Evolutionary conservation across 2,888 invertebrate species (phyloP), one percentile per base, ranked within the genome.

Genomic region (Drosophila siamana): DNA sequence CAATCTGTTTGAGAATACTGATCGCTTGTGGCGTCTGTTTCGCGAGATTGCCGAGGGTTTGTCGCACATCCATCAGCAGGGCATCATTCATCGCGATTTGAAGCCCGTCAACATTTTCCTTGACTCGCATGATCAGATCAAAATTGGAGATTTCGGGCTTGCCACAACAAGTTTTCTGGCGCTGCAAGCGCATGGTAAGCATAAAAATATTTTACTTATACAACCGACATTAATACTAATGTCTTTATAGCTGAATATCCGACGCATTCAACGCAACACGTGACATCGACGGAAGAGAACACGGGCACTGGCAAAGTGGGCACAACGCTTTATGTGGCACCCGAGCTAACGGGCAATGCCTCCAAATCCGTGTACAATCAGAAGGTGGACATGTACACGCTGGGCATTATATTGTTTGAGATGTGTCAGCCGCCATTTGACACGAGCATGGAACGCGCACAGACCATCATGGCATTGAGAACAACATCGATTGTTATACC

Each of bases 111-210:
- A 99, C 90, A 98, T 99, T 88, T 99, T 99, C 92, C 94, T 99
- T 90, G 98, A 98, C 90, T 96, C 95, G 1, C 96, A 97, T 79
- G 98, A 98, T 92, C 97, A 98, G 91, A 98, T 92, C 1, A 99
- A 99, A 93, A 99, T 99, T 75, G 99, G 99, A 9, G 99, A 99
- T 92, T 99, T 99, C 92, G 99, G 99, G 11, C 93, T 99, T 2
- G 99, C 99, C 0, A 98, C 98, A 0, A 97, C 96, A 0, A 95
- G 94, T 78, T 94, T 95, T 52, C 93, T 92, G 56, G 92, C 92
- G 0, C 65, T 92, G 11, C 92, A 92, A 69, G 70, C 90, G 7
- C 89, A 91, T 56, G 81, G 89, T 84, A 68, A 15, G 55, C 15
- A 3, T 8, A 28, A 9, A 8, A 19, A 19, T 19, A 3, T 28